Percentiles rank a stretch among this genome's conserved stretches.
Conservation (phyloP, 2,888 invertebrate genomes). For the Chouioia cunea region DNA sequence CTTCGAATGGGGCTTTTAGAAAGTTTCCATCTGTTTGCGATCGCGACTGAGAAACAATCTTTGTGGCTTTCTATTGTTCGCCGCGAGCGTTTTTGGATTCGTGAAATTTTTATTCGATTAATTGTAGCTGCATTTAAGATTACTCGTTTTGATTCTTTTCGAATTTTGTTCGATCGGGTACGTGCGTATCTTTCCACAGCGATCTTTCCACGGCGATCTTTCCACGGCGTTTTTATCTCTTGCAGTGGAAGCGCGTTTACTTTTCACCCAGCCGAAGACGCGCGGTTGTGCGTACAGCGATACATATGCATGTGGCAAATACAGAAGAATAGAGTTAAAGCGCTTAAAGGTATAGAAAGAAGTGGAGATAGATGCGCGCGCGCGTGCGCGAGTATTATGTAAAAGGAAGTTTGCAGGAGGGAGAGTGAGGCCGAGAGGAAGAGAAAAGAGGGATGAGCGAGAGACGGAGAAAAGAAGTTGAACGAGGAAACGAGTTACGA, state of each 20-base stretch:
- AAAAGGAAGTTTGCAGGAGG: background rate
- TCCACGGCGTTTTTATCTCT: slow-evolving; percentile 13
- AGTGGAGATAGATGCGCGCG: background rate
- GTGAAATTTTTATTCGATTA: no score
- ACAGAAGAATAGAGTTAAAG: background rate
- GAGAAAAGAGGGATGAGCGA: slow-evolving; percentile 13
- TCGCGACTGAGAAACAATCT: no score
- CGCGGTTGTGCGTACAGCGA: background rate
- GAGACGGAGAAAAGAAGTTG: slow-evolving; percentile 9
- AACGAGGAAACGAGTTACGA: slow-evolving; percentile 22
- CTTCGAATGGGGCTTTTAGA: no score
- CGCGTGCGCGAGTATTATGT: background rate
- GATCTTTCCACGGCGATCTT: background rate
- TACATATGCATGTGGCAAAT: slow-evolving; percentile 27
- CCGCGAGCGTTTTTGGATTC: no score
- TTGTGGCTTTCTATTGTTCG: no score
- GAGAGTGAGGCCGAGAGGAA: slow-evolving; percentile 3
- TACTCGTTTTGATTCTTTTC: no score
- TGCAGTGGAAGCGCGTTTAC: background rate
- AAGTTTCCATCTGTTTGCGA: no score
- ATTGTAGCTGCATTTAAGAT: no score
- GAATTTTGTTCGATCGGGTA: no score
- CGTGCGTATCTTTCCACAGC: no score
- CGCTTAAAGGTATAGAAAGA: slow-evolving; percentile 1
- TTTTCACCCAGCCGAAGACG: slow-evolving; percentile 16